Evolutionary conservation across 1,140 invertebrate genomes (phyloP), one percentile per base, ranked within the genome.

Genomic region (Zaprionus inermis): DNA sequence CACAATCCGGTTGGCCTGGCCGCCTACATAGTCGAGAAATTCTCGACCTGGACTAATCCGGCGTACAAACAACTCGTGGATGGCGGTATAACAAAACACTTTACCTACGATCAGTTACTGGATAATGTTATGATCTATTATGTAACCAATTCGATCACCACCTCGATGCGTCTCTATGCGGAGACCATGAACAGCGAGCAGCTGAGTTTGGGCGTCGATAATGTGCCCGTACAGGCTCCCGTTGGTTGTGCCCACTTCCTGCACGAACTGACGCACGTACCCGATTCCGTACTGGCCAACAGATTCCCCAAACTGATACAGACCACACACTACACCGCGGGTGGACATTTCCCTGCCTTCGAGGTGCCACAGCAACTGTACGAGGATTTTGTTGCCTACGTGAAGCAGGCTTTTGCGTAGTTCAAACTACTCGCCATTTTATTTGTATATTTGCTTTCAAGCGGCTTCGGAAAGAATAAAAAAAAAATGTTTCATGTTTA

Each of bases 121-220:
- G 97, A 98, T 72, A 97, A 98, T 85, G 86, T 98, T 0, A 98
- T 98, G 96, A 92, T 98, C 30, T 98, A 98, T 91, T 98, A 97
- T 95, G 82, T 95, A 0, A 95, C 95, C 0, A 95, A 95, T 67
- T 95, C 95, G 1, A 96, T 97, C 2, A 96, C 96, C 0, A 96
- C 96, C 0, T 96, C 96, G 0, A 93, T 95, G 81, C 93, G 97
- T 60, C 92, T 97, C 6, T 98, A 98, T 78, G 93, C 95, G 1
- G 97, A 98, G 91, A 92, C 81, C 0, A 94, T 95, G 58, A 93
- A 56, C 5, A 84, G 79, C 12, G 89, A 83, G 0, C 86, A 94
- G 14, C 64, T 89, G 0, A 76, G 59, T 1, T 66, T 94, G 32
- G 79, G 92, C 18, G 70, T 94, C 3, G 94, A 95, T 34, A 86